phyloP scores from a whole-genome alignment of 2,113 vertebrate species.

The Prolemur simus region DNA sequence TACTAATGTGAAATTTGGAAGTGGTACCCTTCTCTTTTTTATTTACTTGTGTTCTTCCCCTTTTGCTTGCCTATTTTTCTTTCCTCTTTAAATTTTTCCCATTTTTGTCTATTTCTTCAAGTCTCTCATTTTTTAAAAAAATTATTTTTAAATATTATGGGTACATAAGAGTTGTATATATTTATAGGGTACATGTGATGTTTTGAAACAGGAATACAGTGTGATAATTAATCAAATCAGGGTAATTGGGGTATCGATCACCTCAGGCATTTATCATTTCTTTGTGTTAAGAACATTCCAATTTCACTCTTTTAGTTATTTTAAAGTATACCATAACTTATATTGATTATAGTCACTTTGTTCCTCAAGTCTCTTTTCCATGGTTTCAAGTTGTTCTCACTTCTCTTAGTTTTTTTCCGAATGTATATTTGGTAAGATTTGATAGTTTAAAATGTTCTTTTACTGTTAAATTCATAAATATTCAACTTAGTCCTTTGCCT shows the following conservation, averaged over 20 bases:
- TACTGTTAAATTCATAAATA: constrained; percentile 8
- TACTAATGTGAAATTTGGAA: not conserved
- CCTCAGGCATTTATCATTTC: too few relatives aligned
- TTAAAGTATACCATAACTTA: too few relatives aligned
- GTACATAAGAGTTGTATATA: too few relatives aligned
- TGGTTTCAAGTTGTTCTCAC: not conserved
- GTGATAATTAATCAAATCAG: too few relatives aligned
- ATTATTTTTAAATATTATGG: too few relatives aligned
- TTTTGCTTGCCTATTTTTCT: not conserved
- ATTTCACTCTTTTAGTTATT: too few relatives aligned
- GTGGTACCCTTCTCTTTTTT: not conserved
- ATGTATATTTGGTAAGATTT: constrained; percentile 23
- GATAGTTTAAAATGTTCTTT: constrained; percentile 8
- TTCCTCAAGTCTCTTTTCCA: not conserved
- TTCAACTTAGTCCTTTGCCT: not conserved
- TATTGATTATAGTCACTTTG: too few relatives aligned
- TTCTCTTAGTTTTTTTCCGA: constrained; percentile 18
- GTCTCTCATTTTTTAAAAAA: not conserved
- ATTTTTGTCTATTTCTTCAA: not conserved
- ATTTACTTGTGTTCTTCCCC: not conserved
- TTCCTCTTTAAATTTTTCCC: not conserved
- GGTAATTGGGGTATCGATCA: too few relatives aligned
- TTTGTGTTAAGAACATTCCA: too few relatives aligned
- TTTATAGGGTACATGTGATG: too few relatives aligned
- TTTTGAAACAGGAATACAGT: too few relatives aligned